Evolutionary conservation across 2,113 vertebrate genomes (phyloP), one percentile per base, ranked within the genome.

Genomic region (Pheucticus melanocephalus): DNA sequence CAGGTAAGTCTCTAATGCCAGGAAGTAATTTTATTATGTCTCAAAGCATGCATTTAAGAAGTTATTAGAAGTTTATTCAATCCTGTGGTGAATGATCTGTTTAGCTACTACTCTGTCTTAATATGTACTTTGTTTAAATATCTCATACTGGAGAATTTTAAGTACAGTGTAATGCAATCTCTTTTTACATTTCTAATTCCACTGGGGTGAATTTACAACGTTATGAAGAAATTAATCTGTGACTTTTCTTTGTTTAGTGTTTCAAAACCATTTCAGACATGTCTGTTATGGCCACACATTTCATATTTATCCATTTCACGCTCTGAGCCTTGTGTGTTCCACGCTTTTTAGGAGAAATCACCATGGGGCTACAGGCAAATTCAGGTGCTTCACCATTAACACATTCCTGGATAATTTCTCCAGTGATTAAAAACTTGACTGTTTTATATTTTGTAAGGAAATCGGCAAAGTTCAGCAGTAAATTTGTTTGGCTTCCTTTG

Each of bases 31-130:
- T 63, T 79, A 81, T 92, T 89, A 79, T 59, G 81, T 79, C 78
- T 86, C 84, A 76, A 94, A 92, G 84, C 14, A 27, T 57, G 65
- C 57, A 76, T 94, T 95, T 96, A 92, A 90, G 78, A 90, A 93
- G 85, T 85, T 96, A 94, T 82, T 96, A 90, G 89, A 94, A 96
- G 85, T 82, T 75, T 93, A 88, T 93, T 94, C 85, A 72, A 70
- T 96, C 73, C 75, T 35, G 42, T 0, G 1, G 59, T 82, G 88
- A 93, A 85, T 53, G 50, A 85, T 72, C 48, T 93, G 57, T 84
- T 80, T 69, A 44, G n/a, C 18, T 94, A 5, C 45, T 69, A 14
- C 27, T 83, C 19, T 82, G 65, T 72, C 64, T 84, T 82, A 64
- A 47, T 86, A 82, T 64, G 48, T 28, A 14, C 56, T 83, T 82